phyloP scores from a whole-genome alignment of 2,888 invertebrate genomes.

The Synanthedon myopaeformis region DNA sequence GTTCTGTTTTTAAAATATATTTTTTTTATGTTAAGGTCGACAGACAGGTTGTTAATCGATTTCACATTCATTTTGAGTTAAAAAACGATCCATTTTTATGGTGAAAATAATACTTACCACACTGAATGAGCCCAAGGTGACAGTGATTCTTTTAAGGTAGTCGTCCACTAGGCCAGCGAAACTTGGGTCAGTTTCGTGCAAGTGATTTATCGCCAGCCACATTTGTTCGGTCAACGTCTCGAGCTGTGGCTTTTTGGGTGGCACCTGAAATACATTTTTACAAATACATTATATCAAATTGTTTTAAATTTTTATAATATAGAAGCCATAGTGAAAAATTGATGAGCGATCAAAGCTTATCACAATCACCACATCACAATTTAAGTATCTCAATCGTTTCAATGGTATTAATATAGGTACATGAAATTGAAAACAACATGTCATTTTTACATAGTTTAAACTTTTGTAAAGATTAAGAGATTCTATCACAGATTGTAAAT shows the following conservation, averaged over 20 bases:
- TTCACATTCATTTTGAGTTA: no score
- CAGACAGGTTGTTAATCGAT: no score
- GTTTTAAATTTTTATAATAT: no score
- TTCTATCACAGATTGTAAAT: no score
- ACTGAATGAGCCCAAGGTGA: constrained; percentile 72
- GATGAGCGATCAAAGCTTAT: no score
- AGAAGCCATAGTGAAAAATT: no score
- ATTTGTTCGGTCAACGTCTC: constrained; percentile 73
- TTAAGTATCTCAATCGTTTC: not conserved
- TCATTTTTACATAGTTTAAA: no score
- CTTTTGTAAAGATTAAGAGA: no score
- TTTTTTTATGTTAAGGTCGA: no score
- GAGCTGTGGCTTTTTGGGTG: constrained; percentile 71
- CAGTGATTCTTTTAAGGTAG: constrained; percentile 61
- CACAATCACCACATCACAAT: no score
- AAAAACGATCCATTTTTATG: not conserved
- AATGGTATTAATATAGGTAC: not conserved
- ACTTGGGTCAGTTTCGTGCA: constrained; percentile 67
- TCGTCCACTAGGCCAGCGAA: constrained; percentile 70
- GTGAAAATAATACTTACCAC: constrained; percentile 47
- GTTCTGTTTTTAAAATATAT: no score
- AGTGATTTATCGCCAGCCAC: constrained; percentile 77
- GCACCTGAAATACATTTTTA: constrained; percentile 21
- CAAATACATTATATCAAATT: no score
- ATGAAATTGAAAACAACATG: not conserved